These are phyloP conservation scores for Electrophaes corylata DNA, from an alignment of 2,888 invertebrate species.

Conservation along the genomic window DNA sequence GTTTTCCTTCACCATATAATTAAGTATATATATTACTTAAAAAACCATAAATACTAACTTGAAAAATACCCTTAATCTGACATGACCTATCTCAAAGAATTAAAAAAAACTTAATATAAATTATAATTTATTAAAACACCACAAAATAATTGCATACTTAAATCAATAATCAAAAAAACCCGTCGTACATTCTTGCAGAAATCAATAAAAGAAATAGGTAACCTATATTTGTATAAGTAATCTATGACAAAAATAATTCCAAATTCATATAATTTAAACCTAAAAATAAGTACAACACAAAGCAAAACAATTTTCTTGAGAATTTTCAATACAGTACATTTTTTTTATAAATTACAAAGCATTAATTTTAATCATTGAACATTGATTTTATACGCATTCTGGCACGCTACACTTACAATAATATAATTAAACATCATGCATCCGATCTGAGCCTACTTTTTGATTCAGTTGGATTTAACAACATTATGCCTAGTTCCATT, in stretches of 20 bases:
- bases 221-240: not conserved
- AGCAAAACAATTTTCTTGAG: constrained; percentile 1
- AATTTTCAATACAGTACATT: constrained; percentile 1
- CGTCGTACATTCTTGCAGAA: constrained; percentile 3
- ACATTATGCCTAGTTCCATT: no score
- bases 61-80: not conserved
- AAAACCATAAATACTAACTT: not conserved
- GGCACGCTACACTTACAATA: not conserved
- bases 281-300: constrained; percentile 31
- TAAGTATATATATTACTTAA: no score
- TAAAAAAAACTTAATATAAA: constrained; percentile 16
- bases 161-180: constrained; percentile 7
- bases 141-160: constrained; percentile 8
- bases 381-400: constrained; percentile 1
- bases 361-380: not conserved
- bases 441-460: constrained; percentile 1
- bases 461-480: not conserved
- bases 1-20: no score
- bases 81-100: not conserved
- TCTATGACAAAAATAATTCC: not conserved
- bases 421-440: not conserved
- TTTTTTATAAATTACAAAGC: constrained; percentile 1
- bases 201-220: constrained; percentile 7
- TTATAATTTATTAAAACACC: constrained; percentile 27
- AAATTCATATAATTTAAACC: constrained; percentile 16